These are phyloP conservation scores for Leistus spinibarbis DNA, from an alignment of 2,888 invertebrate species.

Conservation along the genomic window DNA sequence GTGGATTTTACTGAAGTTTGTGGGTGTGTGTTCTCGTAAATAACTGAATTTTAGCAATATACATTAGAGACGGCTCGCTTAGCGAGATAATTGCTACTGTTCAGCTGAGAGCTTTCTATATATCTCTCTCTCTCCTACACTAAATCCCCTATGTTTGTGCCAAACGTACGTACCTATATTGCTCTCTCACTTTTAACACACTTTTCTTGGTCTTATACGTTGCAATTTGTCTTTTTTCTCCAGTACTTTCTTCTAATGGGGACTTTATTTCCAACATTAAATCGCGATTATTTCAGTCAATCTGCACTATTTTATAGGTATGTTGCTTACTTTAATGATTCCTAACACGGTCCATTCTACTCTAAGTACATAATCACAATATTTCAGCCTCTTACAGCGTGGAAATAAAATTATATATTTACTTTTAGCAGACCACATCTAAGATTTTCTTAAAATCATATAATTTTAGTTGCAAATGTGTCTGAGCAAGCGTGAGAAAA, in stretches of 20 bases:
- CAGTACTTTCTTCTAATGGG: background rate
- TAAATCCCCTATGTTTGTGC: background rate
- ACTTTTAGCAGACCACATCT: too few species aligned
- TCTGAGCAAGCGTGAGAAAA: too few species aligned
- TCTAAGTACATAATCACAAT: background rate
- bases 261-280: background rate
- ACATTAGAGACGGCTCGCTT: background rate
- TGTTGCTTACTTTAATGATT: background rate
- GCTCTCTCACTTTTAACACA: background rate
- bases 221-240: background rate
- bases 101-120: background rate
- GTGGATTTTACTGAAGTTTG: background rate
- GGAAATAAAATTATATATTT: too few species aligned
- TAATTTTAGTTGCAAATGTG: too few species aligned
- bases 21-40: background rate
- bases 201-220: background rate
- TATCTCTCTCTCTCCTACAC: background rate
- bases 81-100: constrained; percentile 7
- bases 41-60: constrained; percentile 6
- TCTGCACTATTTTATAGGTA: background rate
- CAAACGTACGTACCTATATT: background rate
- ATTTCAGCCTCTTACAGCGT: too few species aligned
- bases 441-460: too few species aligned
- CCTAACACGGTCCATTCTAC: too few species aligned
- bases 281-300: background rate